These are phyloP conservation scores for Beris chalybata DNA, from an alignment of 2,888 invertebrate species.

Conservation along the genomic window DNA sequence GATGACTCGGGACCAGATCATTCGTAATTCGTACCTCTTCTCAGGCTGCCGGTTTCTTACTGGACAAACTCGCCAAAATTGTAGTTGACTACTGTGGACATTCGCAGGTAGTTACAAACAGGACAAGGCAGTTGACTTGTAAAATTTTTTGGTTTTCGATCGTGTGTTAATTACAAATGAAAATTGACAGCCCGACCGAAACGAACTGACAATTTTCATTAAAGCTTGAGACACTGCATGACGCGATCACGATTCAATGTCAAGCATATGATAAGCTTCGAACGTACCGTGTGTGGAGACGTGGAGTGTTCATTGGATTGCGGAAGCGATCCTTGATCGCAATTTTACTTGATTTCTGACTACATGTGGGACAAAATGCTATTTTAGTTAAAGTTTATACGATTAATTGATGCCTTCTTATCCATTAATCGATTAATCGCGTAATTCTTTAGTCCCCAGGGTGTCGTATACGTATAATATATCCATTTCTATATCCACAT, in stretches of 20 bases:
- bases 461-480: too few relatives aligned
- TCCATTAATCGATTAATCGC: too few relatives aligned
- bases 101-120: conserved; percentile 15
- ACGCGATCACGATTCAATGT: neutral
- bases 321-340: conserved; percentile 21
- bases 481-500: too few relatives aligned
- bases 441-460: too few relatives aligned
- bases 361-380: too few relatives aligned
- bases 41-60: neutral
- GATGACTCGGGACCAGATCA: conserved; percentile 33
- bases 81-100: conserved; percentile 38
- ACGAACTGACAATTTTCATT: conserved; percentile 22
- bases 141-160: conserved; percentile 14
- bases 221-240: neutral
- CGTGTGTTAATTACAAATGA: conserved; percentile 29
- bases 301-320: neutral
- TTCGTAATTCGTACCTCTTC: conserved; percentile 17
- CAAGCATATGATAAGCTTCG: neutral
- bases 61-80: conserved; percentile 27
- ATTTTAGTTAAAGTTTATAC: too few relatives aligned
- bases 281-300: conserved; percentile 3
- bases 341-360: conserved; percentile 1
- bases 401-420: too few relatives aligned
- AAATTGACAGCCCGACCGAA: conserved; percentile 28
- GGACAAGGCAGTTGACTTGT: conserved; percentile 31